Base-by-base conservation (phyloP, 1,140 invertebrate species). In the Papilio machaon region DNA sequence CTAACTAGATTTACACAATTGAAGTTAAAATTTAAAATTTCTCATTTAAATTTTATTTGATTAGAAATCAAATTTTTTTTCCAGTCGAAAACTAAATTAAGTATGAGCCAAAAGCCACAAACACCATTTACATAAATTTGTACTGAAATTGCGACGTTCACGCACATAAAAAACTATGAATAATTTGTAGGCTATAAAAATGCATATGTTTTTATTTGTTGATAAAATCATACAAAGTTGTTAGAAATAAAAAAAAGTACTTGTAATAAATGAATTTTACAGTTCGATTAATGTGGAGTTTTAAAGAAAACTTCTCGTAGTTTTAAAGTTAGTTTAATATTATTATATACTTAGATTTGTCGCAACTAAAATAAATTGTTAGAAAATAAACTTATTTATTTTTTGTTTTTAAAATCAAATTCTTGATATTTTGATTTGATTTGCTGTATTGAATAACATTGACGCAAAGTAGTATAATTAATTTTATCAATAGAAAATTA, bases 161-260 rank as follows among this genome's bases (percentile, higher is more conserved):
- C 64, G 64, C 64, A 70, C 64, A 70, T 70, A 70, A 70, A 70
- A 70, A 70, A 70, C 64, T 70, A 70, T 70, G 64, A 70, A 70
- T 70, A 70, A 70, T 70, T 70, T 70, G 64, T 70, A 70, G 13
- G 30, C 64, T 70, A 70, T 70, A 70, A 15, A 70, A 70, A 70
- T 70, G 64, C 64, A 70, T 70, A 70, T 15, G 64, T 70, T 70
- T 70, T 70, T 15, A 70, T 70, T 70, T 70, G 13, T 35, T 35
- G 64, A 70, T 38, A 35, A 70, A 70, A 70, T 38, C 30, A 38
- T 70, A 70, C 19, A 38, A 15, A 70, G 23, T 35, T 70, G 64
- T 35, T 70, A 35, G 13, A 70, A 70, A 70, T 70, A 70, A 70
- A 70, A 70, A 70, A 70, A 13, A 8, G 23, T 35, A 35, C 1